Evolutionary conservation across 2,113 vertebrate species (phyloP).

Genomic region (Larimichthys polyactis): DNA sequence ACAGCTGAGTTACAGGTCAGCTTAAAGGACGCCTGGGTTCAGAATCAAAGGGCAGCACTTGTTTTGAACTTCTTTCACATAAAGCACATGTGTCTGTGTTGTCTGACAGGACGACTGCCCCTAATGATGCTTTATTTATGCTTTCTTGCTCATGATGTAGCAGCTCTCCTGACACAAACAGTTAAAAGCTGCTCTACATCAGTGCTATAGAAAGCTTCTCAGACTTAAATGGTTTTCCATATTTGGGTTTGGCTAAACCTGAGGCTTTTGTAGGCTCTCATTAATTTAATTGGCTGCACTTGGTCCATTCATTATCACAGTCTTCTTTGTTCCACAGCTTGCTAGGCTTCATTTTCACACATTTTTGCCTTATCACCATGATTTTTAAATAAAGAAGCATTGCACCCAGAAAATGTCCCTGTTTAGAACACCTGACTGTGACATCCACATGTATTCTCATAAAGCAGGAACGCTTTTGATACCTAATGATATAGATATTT

Average conservation of each 20-base stretch:
- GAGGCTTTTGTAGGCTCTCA: constrained; percentile 62
- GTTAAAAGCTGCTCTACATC: constrained; percentile 12
- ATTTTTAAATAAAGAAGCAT: constrained; percentile 14
- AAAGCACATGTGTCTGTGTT: not conserved
- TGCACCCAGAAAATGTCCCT: constrained; percentile 48
- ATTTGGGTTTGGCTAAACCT: constrained; percentile 65
- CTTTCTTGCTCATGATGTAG: not conserved
- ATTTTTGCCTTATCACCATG: not conserved
- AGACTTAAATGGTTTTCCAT: constrained; percentile 56
- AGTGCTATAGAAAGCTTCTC: constrained; percentile 30
- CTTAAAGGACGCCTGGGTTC: not conserved
- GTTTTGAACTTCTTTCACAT: not conserved
- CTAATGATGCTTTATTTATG: constrained; percentile 20
- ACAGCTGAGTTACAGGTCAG: not conserved
- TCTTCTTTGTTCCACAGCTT: constrained; percentile 23
- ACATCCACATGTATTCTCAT: not conserved
- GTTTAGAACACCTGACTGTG: constrained; percentile 3
- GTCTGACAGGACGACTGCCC: constrained; percentile 4
- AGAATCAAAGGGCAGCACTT: not conserved
- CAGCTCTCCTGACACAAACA: not conserved
- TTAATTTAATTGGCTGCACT: constrained; percentile 76
- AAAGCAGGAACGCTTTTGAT: constrained; percentile 1
- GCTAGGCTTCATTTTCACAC: constrained; percentile 8
- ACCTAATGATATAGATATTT: not conserved
- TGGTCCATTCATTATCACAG: constrained; percentile 69